Base-by-base conservation (phyloP, 2,113 vertebrate species). In the Seriola dumerili region DNA sequence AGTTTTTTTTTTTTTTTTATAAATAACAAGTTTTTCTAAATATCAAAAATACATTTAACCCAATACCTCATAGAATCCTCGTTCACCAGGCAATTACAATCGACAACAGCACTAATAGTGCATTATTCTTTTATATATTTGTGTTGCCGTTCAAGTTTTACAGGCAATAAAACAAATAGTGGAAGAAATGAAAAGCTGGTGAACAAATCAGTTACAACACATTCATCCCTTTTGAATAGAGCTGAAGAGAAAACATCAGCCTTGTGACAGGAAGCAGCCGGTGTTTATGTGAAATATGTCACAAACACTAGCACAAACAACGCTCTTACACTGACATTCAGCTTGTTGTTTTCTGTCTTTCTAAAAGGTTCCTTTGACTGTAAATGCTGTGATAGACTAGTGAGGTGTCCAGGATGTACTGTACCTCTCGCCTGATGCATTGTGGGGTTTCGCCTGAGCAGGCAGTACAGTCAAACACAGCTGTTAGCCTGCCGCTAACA, bases 191-290 rank as follows among this genome's bases (percentile, higher is more conserved):
- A 29, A 29, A 29, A 29, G 29, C 29, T 29, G 72, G 23, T 70
- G 73, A 34, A 70, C 72, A 76, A 73, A 84, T 84, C 57, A 7
- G 44, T 59, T 84, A 29, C 0, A 29, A 29, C 29, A 29, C 29
- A 29, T 29, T 42, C 67, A 78, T 54, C 69, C 70, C 81, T 29
- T 29, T 29, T 29, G 29, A 29, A 29, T 29, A 29, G 29, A 29
- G 29, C 29, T 29, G 44, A 78, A 81, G 69, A 78, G 59, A 46
- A 46, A 46, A 16, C 44, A 14, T 50, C 16, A 7, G 82, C 57
- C 62, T 32, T 40, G 62, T 61, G 67, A 64, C 76, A 73, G 68
- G 29, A 74, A 70, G 72, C 76, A 65, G 76, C 40, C 29, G 13
- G 32, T 46, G 25, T 63, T 78, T 57, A 50, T 68, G 64, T 67